Evolutionary conservation across 2,888 invertebrate species (phyloP).

Genomic region (Eupithecia exiguata): DNA sequence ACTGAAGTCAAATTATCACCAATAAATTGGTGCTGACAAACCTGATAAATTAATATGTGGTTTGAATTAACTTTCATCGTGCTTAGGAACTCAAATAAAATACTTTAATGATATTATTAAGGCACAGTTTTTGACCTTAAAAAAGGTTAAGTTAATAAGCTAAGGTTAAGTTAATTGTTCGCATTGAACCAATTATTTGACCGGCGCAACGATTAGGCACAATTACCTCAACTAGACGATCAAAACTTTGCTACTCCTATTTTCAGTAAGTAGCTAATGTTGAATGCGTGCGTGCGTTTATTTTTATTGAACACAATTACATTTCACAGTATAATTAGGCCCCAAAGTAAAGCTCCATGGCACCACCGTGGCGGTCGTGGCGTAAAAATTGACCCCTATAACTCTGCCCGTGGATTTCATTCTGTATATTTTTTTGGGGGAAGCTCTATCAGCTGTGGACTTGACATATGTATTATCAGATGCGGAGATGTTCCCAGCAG

Average conservation of each 20-base stretch:
- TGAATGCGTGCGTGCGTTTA: neutral
- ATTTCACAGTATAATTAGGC: neutral
- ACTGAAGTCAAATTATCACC: neutral
- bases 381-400: neutral
- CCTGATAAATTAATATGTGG: neutral
- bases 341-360: neutral
- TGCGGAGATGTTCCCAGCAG: too few relatives aligned
- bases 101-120: neutral
- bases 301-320: neutral
- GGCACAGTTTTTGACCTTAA: neutral
- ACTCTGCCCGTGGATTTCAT: neutral
- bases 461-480: too few relatives aligned
- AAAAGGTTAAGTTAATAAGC: neutral
- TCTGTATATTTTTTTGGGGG: neutral
- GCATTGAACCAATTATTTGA: slow-evolving; percentile 2
- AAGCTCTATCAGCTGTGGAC: too few relatives aligned
- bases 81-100: neutral
- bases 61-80: neutral
- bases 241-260: neutral
- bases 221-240: slow-evolving; percentile 3
- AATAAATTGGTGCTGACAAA: neutral
- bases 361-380: neutral
- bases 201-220: slow-evolving; percentile 8
- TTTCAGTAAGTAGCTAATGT: neutral
- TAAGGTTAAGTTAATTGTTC: neutral